These are phyloP conservation scores for Apis florea DNA, from an alignment of 1,140 invertebrate species.

Conservation along the genomic window DNA sequence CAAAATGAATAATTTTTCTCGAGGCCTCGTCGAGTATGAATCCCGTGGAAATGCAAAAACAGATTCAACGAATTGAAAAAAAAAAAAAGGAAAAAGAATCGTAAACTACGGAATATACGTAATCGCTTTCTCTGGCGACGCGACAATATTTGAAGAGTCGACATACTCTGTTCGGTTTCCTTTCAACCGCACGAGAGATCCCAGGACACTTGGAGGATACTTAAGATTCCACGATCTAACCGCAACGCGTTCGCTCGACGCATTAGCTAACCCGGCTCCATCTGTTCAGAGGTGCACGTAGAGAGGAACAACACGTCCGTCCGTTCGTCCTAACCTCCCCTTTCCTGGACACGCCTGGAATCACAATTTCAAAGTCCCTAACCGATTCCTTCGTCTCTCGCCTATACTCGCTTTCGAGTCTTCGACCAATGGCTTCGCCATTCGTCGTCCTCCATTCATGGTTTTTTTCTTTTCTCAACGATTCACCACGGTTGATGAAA, in stretches of 20 bases:
- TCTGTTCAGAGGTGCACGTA: constrained; percentile 59
- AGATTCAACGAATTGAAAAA: background rate
- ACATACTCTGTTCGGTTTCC: background rate
- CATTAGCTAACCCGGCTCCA: constrained; percentile 59
- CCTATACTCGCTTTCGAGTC: too few species aligned
- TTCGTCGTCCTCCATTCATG: too few species aligned
- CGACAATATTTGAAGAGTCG: background rate
- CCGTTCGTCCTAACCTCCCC: constrained; percentile 57
- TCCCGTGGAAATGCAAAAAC: background rate
- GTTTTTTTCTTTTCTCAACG: too few species aligned
- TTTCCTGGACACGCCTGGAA: constrained; percentile 71
- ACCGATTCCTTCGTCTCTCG: constrained; percentile 38
- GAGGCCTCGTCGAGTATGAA: too few species aligned
- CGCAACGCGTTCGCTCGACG: constrained; percentile 59
- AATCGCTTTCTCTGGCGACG: background rate
- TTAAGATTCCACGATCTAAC: constrained; percentile 69
- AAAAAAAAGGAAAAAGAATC: background rate
- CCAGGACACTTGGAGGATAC: constrained; percentile 57
- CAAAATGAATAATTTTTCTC: too few species aligned
- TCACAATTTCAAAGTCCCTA: constrained; percentile 69
- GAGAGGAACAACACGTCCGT: constrained; percentile 37
- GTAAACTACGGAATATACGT: background rate
- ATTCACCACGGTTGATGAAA: too few species aligned
- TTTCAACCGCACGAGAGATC: constrained; percentile 9
- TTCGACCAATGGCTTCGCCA: too few species aligned